A percentile compares a stretch with the other conserved stretches of the same genome.
Conservation (phyloP, 2,888 invertebrate species). For the Apamea epomidion region DNA sequence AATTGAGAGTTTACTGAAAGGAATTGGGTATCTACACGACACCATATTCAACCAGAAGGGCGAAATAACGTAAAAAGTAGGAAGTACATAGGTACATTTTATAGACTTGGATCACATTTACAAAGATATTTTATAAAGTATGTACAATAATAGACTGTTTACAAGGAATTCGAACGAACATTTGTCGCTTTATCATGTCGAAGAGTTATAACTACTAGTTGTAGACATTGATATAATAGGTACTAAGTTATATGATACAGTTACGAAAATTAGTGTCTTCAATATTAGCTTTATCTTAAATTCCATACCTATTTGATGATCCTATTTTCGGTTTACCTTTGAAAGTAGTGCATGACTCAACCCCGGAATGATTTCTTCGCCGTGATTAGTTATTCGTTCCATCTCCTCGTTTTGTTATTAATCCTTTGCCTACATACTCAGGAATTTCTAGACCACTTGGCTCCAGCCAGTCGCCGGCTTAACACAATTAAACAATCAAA, state of each 20-base stretch:
- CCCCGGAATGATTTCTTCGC: conserved; percentile 53
- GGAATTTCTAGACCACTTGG: conserved; percentile 38
- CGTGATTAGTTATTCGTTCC: conserved; percentile 19
- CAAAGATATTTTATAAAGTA: neutral
- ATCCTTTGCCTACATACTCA: conserved; percentile 46
- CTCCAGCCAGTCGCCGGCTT: conserved; percentile 51
- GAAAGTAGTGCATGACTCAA: conserved; percentile 49
- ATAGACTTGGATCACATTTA: conserved; percentile 14
- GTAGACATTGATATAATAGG: conserved; percentile 13
- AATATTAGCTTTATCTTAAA: conserved; percentile 40
- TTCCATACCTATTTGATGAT: conserved; percentile 37
- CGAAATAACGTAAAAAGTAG: neutral
- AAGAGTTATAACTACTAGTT: conserved; percentile 5
- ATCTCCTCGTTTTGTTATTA: conserved; percentile 35
- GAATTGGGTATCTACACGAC: neutral
- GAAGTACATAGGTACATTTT: neutral
- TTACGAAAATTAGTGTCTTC: conserved; percentile 57
- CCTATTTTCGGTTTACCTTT: conserved; percentile 20
- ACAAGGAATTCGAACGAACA: conserved; percentile 4
- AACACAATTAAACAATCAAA: conserved; percentile 57
- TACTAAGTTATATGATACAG: conserved; percentile 30
- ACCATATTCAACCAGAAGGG: conserved; percentile 4
- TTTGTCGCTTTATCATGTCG: neutral
- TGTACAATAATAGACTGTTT: neutral
- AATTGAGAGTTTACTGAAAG: conserved; percentile 9